Evolutionary conservation across 2,113 vertebrate species (phyloP).

Genomic region (Sebastes fasciatus): DNA sequence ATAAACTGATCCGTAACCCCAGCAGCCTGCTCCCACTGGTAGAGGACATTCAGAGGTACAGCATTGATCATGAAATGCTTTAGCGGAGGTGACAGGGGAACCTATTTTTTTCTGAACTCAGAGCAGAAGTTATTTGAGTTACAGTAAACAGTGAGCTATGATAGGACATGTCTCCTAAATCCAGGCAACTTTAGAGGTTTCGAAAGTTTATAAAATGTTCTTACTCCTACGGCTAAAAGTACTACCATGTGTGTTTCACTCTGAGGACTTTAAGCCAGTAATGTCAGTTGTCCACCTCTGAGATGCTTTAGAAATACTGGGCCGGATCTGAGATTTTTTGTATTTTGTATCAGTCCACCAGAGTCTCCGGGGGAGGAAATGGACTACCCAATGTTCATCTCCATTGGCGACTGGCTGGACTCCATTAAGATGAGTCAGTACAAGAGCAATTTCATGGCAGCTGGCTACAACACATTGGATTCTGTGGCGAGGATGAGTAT

Average conservation of each 20-base stretch:
- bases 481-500: conserved; percentile 95
- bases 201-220: conserved; percentile 4
- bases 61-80: not conserved
- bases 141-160: not conserved
- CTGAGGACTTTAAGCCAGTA: conserved; percentile 12
- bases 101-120: not conserved
- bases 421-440: conserved; percentile 99
- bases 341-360: conserved; percentile 84
- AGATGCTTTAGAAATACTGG: conserved; percentile 19
- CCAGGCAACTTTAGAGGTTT: not conserved
- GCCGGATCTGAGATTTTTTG: conserved; percentile 15
- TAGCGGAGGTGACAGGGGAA: not conserved
- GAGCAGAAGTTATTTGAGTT: conserved; percentile 2
- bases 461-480: conserved; percentile 94
- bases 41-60: conserved; percentile 93
- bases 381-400: conserved; percentile 95
- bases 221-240: conserved; percentile 25
- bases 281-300: conserved; percentile 3
- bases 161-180: not conserved
- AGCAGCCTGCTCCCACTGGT: conserved; percentile 93
- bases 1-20: conserved; percentile 96
- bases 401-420: conserved; percentile 96
- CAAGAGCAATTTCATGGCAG: conserved; percentile 95
- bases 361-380: conserved; percentile 93
- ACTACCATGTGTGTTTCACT: conserved; percentile 5